These are phyloP conservation scores for Hemicrepidius hirtus DNA, from an alignment of 2,888 invertebrate genomes.

Conservation along the genomic window DNA sequence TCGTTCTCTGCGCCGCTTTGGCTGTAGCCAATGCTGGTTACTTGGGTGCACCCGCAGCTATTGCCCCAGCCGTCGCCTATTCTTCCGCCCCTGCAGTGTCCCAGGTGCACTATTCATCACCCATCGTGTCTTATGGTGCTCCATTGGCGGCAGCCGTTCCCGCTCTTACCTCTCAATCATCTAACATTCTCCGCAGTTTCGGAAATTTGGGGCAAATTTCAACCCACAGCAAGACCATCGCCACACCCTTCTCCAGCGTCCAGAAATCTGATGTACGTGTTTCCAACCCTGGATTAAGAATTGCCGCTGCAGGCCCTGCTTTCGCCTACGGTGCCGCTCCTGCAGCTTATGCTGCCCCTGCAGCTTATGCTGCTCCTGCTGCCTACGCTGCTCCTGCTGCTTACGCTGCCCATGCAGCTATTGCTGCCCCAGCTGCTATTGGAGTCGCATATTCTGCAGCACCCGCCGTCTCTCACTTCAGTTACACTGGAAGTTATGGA, in stretches of 20 bases:
- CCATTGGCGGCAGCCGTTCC: conserved; percentile 73
- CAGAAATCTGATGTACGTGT: conserved; percentile 83
- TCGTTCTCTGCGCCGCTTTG: conserved; percentile 75
- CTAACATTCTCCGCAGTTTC: conserved; percentile 77
- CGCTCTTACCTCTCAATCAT: conserved; percentile 76
- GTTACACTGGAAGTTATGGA: conserved; percentile 56
- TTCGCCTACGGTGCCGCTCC: conserved; percentile 55
- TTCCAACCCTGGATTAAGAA: conserved; percentile 75
- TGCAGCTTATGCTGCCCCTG: conserved; percentile 60
- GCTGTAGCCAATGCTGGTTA: conserved; percentile 77
- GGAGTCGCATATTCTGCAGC: conserved; percentile 55
- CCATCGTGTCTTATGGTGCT: conserved; percentile 59
- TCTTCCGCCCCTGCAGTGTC: conserved; percentile 58
- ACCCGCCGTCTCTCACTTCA: conserved; percentile 57
- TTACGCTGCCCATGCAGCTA: conserved; percentile 62
- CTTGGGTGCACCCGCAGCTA: conserved; percentile 69
- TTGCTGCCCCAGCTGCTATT: conserved; percentile 61
- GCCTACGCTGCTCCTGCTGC: conserved; percentile 53
- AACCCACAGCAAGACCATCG: conserved; percentile 81
- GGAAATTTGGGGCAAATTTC: conserved; percentile 83
- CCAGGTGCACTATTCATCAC: conserved; percentile 59
- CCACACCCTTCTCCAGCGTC: conserved; percentile 83
- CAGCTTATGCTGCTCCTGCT: conserved; percentile 61
- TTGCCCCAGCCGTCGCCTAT: conserved; percentile 70
- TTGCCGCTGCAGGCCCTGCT: conserved; percentile 57